Evolutionary conservation across 2,797 vertebrate genomes (phyloP), one percentile per base, ranked within the genome.

Genomic region (Decapterus maruadsi): DNA sequence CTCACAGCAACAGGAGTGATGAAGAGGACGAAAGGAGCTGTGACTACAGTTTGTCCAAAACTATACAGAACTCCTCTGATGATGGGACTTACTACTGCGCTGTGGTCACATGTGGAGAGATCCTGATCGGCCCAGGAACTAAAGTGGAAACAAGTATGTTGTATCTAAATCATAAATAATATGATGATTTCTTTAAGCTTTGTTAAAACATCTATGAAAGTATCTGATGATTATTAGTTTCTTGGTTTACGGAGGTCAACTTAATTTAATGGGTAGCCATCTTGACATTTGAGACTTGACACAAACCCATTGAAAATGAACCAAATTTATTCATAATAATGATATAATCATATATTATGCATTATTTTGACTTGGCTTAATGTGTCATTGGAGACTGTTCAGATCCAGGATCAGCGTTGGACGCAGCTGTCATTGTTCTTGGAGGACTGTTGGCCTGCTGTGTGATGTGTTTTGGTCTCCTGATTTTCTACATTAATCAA

Each of bases 11-110:
- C 43, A 45, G 17, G 8, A 48, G 45, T 19, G 45, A 48, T 48
- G 8, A 48, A 48, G 6, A n/a, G 26, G 26, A 26, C 19, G 45
- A 48, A 48, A 8, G 45, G 8, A 48, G 45, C 45, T 48, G 45
- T 48, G 17, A 19, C 45, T 48, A 48, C 45, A 48, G 45, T 48
- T 48, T 48, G 45, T 19, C 45, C 17, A 48, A 48, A 48, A 48
- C 45, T 48, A 48, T 48, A 48, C 45, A 19, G 17, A 19, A 19
- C 45, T 48, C 45, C 17, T n/a, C 45, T 19, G 45, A 91, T 42
- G 2, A 67, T 80, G 75, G 84, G 78, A 88, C 68, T 4, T 93
- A 89, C 80, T 91, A 92, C 85, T 90, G 90, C 69, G 90, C 87
- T 70, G 84, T 90, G 56, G 64, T 22, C 40, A 77, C 72, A 54